Base-by-base conservation (phyloP, 2,888 invertebrate species). In the Drosophila pegasa region DNA sequence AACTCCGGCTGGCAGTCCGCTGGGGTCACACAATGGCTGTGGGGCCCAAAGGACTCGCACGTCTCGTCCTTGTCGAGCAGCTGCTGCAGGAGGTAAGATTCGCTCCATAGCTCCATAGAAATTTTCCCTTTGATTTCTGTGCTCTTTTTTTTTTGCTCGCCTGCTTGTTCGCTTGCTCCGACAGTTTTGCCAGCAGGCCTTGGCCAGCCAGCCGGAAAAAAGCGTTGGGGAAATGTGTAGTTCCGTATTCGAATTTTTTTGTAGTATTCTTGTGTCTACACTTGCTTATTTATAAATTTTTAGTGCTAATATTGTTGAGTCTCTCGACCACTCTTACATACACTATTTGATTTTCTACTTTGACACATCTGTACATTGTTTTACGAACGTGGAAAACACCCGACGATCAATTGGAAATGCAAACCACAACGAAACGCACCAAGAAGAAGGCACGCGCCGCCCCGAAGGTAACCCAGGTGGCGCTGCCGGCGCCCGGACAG, bases 31-130 rank as follows among this genome's bases (percentile, higher is more conserved):
- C 77, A 76, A 83, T 83, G 83, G 80, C 77, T 65, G 70, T 48
- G 71, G 83, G 66, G 52, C 64, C 77, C 87, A 86, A 76, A 56
- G 74, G 64, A 65, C 55, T 69, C 77, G 59, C 88, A 88, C 84
- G 88, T 67, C 58, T 86, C 43, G 65, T 71, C 43, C 66, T 82
- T 45, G 80, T 79, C 31, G 87, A 88, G 84, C 87, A 83, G 52
- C 70, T 88, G 70, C 87, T 83, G 16, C 66, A 78, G 35, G 67
- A 87, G 88, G 88, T 82, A 52, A 81, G 84, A 51, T 25, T 31
- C 25, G 20, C 25, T 45, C 29, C 27, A 14, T 25, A 35, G 16
- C 37, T 10, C 29, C 4, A 33, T 20, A 50, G 22, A 50, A n/a
- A 9, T 35, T 50, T 35, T 22, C n/a, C 33, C 0, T 5, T 20